Base-by-base conservation (phyloP, 2,888 invertebrate genomes). In the Malthinus seriepunctatus region DNA sequence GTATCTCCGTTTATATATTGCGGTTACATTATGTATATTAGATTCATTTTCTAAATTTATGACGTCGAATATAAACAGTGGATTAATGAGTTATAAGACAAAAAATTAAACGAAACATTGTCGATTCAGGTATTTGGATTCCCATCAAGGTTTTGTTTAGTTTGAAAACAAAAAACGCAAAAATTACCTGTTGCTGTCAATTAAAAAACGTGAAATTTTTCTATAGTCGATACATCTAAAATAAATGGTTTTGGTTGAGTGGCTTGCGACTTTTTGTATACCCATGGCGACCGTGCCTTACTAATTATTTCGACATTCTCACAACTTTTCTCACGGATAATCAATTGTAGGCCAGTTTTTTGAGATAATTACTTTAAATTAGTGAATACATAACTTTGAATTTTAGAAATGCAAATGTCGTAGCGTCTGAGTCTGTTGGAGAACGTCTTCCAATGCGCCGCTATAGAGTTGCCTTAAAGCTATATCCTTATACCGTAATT, bases 11-110 rank as follows among this genome's bases (percentile, higher is more conserved):
- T 56, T 60, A 59, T 60, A 63, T 64, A 63, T 63, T 58, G 62
- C 54, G 62, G 64, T 61, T 64, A 53, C 52, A 63, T 65, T 65
- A 66, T 65, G 64, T 55, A 66, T 63, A 63, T 65, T 63, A 58
- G 57, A 60, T 48, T 49, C 60, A 56, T 49, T 66, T 50, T 46
- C 38, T 31, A 61, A 57, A 68, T 66, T 63, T 60, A 63, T 61
- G 61, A 53, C 44, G 48, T 42, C 10, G 34, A 51, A 58, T 51
- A 56, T 56, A 60, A 58, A 58, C 46, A 32, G 55, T 34, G 44
- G 45, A 49, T 55, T 55, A 52, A 56, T 56, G 51, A 62, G 51
- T 57, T 51, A 39, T 53, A 12, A 34, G 11, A 14, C 15, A 52
- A 45, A 52, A 51, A 52, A 51, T 34, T 45, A 42, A 51, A 51